phyloP scores from a whole-genome alignment of 2,797 vertebrate genomes.

The Malacoctenus gilli region DNA sequence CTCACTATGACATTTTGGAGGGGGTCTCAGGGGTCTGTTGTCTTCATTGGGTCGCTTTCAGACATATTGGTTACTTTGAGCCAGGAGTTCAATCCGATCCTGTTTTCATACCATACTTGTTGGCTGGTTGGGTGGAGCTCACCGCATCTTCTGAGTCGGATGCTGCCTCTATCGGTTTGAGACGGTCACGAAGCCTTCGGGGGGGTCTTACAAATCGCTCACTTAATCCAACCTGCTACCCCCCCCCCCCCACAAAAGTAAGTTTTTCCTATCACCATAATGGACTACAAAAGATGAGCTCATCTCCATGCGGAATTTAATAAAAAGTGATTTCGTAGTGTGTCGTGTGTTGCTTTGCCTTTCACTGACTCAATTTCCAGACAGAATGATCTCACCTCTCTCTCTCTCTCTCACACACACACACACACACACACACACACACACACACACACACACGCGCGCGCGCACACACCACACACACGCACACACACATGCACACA shows the following conservation, averaged over 20 bases:
- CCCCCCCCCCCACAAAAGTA: slow-evolving; percentile 9
- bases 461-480: background rate
- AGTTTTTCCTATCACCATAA: slow-evolving; percentile 41
- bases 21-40: too few species aligned
- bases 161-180: too few species aligned
- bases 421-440: slow-evolving; percentile 28
- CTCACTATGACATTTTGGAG: too few species aligned
- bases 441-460: slow-evolving; percentile 5
- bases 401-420: slow-evolving; percentile 15
- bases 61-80: too few species aligned
- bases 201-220: too few species aligned
- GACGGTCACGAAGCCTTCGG: too few species aligned
- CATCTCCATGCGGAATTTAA: slow-evolving; percentile 64
- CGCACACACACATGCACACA: slow-evolving; percentile 16
- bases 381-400: slow-evolving; percentile 70
- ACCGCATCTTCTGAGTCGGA: too few species aligned
- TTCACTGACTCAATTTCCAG: slow-evolving; percentile 51
- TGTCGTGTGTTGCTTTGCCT: slow-evolving; percentile 59
- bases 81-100: too few species aligned
- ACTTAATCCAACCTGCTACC: too few species aligned
- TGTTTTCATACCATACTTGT: too few species aligned
- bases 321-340: slow-evolving; percentile 66
- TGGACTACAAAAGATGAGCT: slow-evolving; percentile 60
- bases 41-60: too few species aligned
- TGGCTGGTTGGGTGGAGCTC: too few species aligned